Evolutionary conservation across 2,888 invertebrate genomes (phyloP), one percentile per base, ranked within the genome.

Genomic region (Hesperia comma): DNA sequence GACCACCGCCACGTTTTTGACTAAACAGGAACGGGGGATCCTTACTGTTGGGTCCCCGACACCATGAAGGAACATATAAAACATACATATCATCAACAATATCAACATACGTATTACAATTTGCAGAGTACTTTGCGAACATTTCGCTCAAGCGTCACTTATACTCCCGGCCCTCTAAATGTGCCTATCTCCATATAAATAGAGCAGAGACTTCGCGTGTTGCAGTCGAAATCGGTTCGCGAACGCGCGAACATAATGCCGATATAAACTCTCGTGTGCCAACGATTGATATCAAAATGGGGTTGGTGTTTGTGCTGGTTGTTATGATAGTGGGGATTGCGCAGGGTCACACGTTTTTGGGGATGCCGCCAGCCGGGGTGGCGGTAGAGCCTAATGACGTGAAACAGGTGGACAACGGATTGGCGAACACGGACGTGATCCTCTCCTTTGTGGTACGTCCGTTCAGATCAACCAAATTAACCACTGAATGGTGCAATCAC

Each of bases 171-270:
- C 81, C 80, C 84, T 83, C 81, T 80, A 33, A 40, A 67, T 83
- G 80, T 81, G 81, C 83, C 81, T 87, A 84, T 85, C 81, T 85
- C 79, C 85, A 88, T 92, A 90, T 92, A 92, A 89, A 87, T 85
- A 84, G 84, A 85, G 81, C 85, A 82, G 81, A 86, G 83, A 75
- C 86, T 85, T 79, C 72, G 80, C 70, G 80, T 76, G 72, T 78
- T 83, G 86, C 90, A 92, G 92, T 92, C 85, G 88, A 87, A 86
- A 88, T 80, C 84, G 76, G 80, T 79, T 77, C 86, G 88, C 85
- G 86, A 81, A 73, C 88, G 88, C 85, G 90, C 80, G 81, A 78
- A 79, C 75, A 74, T 75, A 74, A 76, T 73, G 75, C 72, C 71
- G 75, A 70, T 71, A 40, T 68, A 70, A 68, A 60, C 8, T 32